Conservation (phyloP, 1,140 invertebrate species). For the Polypedilum pembai region DNA sequence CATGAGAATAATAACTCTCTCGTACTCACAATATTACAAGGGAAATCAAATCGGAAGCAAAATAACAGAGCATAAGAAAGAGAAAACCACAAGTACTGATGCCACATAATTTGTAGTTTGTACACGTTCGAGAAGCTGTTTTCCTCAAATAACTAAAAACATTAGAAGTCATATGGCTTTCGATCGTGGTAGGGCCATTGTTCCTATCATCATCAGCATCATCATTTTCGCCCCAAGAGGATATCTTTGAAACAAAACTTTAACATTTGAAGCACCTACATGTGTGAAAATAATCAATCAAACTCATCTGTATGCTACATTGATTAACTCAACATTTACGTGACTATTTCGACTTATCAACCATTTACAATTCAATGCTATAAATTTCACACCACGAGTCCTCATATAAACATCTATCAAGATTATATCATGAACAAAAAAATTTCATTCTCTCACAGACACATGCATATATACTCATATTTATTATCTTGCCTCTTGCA, state of each 20-base stretch:
- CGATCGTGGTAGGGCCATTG: too few species aligned
- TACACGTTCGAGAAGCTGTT: too few species aligned
- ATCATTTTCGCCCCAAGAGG: too few species aligned
- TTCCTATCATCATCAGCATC: too few species aligned
- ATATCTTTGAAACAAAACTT: conserved; percentile 3
- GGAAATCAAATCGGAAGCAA: too few species aligned
- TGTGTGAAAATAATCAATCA: conserved; percentile 18
- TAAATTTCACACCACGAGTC: background rate
- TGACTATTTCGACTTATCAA: background rate
- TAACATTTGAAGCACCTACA: conserved; percentile 3
- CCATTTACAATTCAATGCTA: background rate
- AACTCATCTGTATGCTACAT: conserved; percentile 12
- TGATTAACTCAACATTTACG: background rate
- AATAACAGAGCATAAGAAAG: too few species aligned
- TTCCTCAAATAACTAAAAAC: too few species aligned
- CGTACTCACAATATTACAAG: too few species aligned
- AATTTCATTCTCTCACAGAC: background rate
- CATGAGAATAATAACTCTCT: too few species aligned
- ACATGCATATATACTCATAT: background rate
- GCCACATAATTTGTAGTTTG: too few species aligned
- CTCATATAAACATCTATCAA: background rate
- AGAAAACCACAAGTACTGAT: too few species aligned
- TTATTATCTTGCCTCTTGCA: background rate
- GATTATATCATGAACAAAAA: background rate
- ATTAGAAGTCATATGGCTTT: too few species aligned